A percentile compares a stretch with the other conserved stretches of the same genome.
Evolutionary conservation across 2,888 invertebrate genomes (phyloP).

Genomic region (Folsomia manolachei): DNA sequence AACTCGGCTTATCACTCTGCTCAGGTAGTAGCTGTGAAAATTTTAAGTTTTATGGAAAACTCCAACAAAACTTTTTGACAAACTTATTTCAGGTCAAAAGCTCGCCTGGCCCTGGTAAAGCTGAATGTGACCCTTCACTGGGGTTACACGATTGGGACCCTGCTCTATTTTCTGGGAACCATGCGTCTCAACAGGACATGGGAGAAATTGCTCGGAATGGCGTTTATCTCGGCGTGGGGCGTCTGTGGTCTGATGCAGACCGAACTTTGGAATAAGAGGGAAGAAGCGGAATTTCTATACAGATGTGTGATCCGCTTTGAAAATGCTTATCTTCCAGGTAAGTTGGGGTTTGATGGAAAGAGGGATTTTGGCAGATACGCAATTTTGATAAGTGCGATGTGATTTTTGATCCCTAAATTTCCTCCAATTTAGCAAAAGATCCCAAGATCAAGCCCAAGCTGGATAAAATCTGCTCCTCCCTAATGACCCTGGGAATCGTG

Average conservation of each 20-base stretch:
- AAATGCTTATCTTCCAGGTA: not conserved
- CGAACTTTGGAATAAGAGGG: not conserved
- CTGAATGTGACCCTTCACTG: not conserved
- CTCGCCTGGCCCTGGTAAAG: not conserved
- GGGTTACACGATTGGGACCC: not conserved
- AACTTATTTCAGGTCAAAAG: not conserved
- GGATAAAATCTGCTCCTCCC: not conserved
- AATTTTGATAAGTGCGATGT: not conserved
- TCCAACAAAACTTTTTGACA: not conserved
- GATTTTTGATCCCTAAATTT: no score
- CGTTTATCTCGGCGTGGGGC: not conserved
- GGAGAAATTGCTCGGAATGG: not conserved
- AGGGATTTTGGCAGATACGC: not conserved
- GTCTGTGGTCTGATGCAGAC: constrained; percentile 2
- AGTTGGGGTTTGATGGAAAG: not conserved
- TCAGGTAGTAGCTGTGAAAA: not conserved
- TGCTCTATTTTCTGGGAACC: not conserved
- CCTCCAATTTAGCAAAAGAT: not conserved
- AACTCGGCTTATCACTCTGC: not conserved
- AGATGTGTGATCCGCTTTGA: not conserved
- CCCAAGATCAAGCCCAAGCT: not conserved
- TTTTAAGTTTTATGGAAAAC: not conserved
- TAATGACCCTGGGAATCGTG: not conserved
- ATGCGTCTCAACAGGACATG: not conserved
- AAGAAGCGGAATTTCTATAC: not conserved